Conservation (phyloP, 2,888 invertebrate genomes). For the Tubiluchus corallicola region DNA sequence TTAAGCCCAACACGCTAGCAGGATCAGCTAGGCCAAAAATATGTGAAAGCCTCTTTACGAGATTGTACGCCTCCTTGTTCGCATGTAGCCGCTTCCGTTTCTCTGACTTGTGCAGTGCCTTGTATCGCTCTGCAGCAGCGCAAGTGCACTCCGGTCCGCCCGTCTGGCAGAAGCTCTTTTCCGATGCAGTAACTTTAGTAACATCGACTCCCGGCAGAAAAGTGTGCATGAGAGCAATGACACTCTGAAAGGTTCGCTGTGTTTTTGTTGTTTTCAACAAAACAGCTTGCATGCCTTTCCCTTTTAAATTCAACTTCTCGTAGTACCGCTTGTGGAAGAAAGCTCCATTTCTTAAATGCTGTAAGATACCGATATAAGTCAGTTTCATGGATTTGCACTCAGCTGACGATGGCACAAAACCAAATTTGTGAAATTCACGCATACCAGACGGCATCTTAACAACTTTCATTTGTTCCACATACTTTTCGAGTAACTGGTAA, state of each 20-base stretch:
- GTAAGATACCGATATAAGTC: slow-evolving; percentile 57
- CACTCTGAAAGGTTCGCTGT: slow-evolving; percentile 74
- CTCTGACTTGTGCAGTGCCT: no score
- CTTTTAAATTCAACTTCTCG: slow-evolving; percentile 18
- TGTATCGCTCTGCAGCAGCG: no score
- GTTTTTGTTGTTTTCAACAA: slow-evolving; percentile 61
- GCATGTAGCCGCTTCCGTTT: no score
- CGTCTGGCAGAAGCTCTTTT: no score
- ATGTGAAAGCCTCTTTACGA: no score
- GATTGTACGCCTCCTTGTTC: no score
- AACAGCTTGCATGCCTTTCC: slow-evolving; percentile 30
- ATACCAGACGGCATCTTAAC: slow-evolving; percentile 45
- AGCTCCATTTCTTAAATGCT: slow-evolving; percentile 58
- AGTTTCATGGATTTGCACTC: slow-evolving; percentile 62
- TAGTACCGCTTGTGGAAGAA: slow-evolving; percentile 33
- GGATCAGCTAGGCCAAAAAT: no score
- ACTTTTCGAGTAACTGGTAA: slow-evolving; percentile 12
- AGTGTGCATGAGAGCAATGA: slow-evolving; percentile 53
- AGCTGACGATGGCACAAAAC: no score
- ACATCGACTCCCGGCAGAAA: slow-evolving; percentile 47
- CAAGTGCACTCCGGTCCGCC: no score
- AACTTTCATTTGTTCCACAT: slow-evolving; percentile 11
- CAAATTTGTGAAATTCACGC: slow-evolving; percentile 66
- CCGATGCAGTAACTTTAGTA: slow-evolving; percentile 40
- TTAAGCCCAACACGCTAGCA: no score